Evolutionary conservation across 2,797 vertebrate species (phyloP), one percentile per base, ranked within the genome.

Genomic region (Anabas testudineus): DNA sequence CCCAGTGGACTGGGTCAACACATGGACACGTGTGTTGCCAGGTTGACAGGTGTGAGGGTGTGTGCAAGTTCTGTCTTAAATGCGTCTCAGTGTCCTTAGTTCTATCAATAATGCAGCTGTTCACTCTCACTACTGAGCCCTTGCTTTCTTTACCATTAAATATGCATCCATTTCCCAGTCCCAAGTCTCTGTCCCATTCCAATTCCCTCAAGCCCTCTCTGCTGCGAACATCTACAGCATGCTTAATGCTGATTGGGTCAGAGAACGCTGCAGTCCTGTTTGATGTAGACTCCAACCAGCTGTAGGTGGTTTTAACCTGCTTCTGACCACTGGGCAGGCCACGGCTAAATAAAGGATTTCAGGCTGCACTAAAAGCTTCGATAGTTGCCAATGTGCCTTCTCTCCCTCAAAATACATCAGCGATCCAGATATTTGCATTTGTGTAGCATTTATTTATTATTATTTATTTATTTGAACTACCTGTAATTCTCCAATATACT

Each of bases 51-150:
- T 88, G 84, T 71, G 55, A 43, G 61, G 30, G 15, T 58, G 77
- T 70, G 51, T 22, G 37, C 53, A 30, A 48, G 71, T 42, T 54
- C 30, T 42, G 55, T 78, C 69, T 74, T 48, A 66, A 69, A 72
- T n/a, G 39, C n/a, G 8, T 88, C 80, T 90, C 82, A 10, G 74
- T 91, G 86, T 87, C 85, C 80, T 34, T 75, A 59, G 72, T 74
- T 67, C 30, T 67, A 92, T 94, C 80, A 94, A 93, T 93, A 90
- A 93, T 94, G 89, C 77, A 93, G 73, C 67, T 48, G 53, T 64
- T 82, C 82, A 85, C 87, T 90, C 80, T 88, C 56, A 10, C 80
- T 85, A 74, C 76, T 34, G 65, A 84, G 79, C 74, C 84, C 52
- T 59, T 10, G 60, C 84, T 92, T 91, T 89, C 85, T 77, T 77